phyloP scores from a whole-genome alignment of 1,140 invertebrate species.

The Berghia stephanieae region DNA sequence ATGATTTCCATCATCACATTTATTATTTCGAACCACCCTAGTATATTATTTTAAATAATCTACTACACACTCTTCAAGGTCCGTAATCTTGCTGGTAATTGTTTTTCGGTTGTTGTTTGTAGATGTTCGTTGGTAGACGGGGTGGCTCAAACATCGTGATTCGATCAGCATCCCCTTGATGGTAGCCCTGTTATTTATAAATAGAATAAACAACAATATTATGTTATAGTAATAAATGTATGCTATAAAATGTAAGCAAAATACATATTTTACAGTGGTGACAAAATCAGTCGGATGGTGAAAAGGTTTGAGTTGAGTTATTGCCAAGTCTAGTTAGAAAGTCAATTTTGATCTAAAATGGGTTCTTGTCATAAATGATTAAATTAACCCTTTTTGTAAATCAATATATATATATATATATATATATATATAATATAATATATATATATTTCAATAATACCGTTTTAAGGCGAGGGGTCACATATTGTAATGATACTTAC shows the following conservation, averaged over 20 bases:
- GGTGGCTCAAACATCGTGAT: slow-evolving; percentile 45
- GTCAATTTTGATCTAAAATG: too few relatives aligned
- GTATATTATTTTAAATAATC: slow-evolving; percentile 10
- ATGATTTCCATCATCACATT: slow-evolving; percentile 24
- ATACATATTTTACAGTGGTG: not conserved
- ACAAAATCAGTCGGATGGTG: too few relatives aligned
- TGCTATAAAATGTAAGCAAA: not conserved
- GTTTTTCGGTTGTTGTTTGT: slow-evolving; percentile 47
- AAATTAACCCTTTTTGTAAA: not conserved
- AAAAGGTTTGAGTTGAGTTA: too few relatives aligned
- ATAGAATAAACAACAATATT: not conserved
- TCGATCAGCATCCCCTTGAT: slow-evolving; percentile 28
- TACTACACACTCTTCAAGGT: slow-evolving; percentile 28
- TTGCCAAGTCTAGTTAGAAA: too few relatives aligned
- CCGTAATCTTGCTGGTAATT: slow-evolving; percentile 43
- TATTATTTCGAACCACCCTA: slow-evolving; percentile 26
- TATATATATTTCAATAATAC: too few relatives aligned
- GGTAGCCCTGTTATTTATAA: slow-evolving; percentile 29
- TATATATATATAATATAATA: not conserved
- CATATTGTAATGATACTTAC: not conserved
- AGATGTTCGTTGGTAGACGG: slow-evolving; percentile 39
- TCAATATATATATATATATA: too few relatives aligned
- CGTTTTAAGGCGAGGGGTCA: too few relatives aligned
- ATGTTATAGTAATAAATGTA: not conserved
- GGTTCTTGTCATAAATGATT: not conserved